Evolutionary conservation across 2,888 invertebrate genomes (phyloP).

Genomic region (Drosophila austrosaltans): DNA sequence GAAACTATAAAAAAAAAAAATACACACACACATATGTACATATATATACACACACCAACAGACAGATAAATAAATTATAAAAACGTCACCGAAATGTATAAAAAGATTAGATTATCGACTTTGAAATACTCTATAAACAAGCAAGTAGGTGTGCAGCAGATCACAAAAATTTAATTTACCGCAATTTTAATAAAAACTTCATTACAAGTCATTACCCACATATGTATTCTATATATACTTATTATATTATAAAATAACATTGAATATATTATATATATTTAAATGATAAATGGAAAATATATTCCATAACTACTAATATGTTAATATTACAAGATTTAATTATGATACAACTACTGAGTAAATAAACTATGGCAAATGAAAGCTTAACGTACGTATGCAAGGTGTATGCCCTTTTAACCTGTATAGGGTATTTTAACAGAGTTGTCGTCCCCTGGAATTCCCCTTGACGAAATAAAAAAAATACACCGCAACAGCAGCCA

Average conservation of each 20-base stretch:
- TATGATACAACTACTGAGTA: too few relatives aligned
- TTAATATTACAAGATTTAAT: too few relatives aligned
- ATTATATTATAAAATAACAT: not conserved
- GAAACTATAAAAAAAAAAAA: constrained; percentile 34
- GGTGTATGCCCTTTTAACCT: not conserved
- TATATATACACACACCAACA: too few relatives aligned
- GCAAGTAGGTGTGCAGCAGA: too few relatives aligned
- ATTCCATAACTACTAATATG: too few relatives aligned
- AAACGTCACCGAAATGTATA: constrained; percentile 45
- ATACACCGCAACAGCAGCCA: not conserved
- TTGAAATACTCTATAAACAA: constrained; percentile 3
- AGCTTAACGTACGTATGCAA: too few relatives aligned
- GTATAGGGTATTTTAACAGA: not conserved
- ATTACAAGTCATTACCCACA: too few relatives aligned
- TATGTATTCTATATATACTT: not conserved
- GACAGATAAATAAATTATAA: constrained; percentile 42
- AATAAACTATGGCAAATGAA: too few relatives aligned
- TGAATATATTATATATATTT: too few relatives aligned
- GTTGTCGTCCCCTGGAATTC: constrained; percentile 16
- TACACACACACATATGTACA: not conserved
- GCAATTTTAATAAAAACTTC: too few relatives aligned
- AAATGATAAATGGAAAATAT: too few relatives aligned
- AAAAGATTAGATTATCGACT: constrained; percentile 19
- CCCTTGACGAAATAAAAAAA: constrained; percentile 1
- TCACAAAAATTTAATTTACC: too few relatives aligned